Conservation (phyloP, 2,797 vertebrate species). For the Arremon aurantiirostris region DNA sequence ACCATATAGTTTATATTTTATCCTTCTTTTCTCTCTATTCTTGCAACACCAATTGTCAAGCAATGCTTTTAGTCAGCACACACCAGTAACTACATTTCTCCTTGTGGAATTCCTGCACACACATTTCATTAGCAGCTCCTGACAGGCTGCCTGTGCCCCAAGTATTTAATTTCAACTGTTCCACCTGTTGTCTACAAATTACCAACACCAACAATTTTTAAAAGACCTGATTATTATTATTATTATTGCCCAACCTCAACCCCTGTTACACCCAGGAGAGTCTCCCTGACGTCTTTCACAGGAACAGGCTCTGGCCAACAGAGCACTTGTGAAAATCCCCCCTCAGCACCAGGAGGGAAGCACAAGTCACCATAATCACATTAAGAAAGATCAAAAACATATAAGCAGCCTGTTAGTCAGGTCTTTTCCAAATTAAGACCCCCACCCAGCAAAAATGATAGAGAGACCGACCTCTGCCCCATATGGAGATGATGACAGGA, state of each 20-base stretch:
- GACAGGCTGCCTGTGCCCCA: neutral
- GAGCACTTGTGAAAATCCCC: neutral
- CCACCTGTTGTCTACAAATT: neutral
- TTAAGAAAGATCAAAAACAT: neutral
- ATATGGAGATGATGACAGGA: neutral
- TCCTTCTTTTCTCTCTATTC: neutral
- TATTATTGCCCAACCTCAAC: neutral
- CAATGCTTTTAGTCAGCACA: neutral
- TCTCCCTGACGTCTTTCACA: neutral
- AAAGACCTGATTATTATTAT: neutral
- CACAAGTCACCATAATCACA: neutral
- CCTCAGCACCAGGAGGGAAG: neutral
- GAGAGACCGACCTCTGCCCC: neutral
- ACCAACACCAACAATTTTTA: neutral
- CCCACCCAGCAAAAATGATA: neutral
- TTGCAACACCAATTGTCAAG: neutral
- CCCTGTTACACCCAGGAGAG: neutral
- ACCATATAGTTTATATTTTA: neutral
- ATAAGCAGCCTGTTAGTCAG: neutral
- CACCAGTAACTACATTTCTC: neutral
- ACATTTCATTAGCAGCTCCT: neutral
- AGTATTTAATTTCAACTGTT: neutral
- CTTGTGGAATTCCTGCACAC: neutral
- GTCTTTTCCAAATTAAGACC: neutral
- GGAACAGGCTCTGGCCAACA: neutral